Percentiles rank a stretch among this genome's conserved stretches.
Conservation (phyloP, 2,888 invertebrate species). For the Marasmarcha lunaedactyla region DNA sequence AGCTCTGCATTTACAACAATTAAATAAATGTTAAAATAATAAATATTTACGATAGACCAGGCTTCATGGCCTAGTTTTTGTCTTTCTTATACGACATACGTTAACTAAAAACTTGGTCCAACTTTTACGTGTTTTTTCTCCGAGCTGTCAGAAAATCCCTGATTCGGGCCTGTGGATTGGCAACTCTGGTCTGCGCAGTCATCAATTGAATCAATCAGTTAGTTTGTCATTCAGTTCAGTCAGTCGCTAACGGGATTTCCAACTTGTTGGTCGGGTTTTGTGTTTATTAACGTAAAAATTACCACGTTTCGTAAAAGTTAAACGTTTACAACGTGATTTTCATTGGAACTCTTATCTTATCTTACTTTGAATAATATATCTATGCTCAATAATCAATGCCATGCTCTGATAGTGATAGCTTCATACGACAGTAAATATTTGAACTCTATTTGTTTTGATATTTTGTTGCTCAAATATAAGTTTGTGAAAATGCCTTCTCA, state of each 20-base stretch:
- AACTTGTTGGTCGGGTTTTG: conserved; percentile 16
- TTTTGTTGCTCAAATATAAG: not conserved
- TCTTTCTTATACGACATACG: too few relatives aligned
- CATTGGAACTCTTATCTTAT: conserved; percentile 35
- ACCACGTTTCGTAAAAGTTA: conserved; percentile 19
- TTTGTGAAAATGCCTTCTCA: conserved; percentile 44
- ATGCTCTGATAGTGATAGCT: conserved; percentile 20
- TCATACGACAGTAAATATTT: conserved; percentile 18
- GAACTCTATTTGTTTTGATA: not conserved
- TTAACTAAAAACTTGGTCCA: too few relatives aligned
- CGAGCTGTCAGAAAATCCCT: too few relatives aligned
- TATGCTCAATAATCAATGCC: conserved; percentile 29
- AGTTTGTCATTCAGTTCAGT: conserved; percentile 10
- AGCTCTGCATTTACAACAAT: too few relatives aligned
- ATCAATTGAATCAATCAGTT: too few relatives aligned
- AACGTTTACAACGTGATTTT: conserved; percentile 21
- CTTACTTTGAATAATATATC: conserved; percentile 26
- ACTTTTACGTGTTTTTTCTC: too few relatives aligned
- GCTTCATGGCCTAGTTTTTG: too few relatives aligned
- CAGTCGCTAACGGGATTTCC: conserved; percentile 28
- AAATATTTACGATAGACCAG: too few relatives aligned
- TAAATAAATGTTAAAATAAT: too few relatives aligned
- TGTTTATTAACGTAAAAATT: conserved; percentile 19
- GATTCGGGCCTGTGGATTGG: too few relatives aligned
- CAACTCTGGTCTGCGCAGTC: too few relatives aligned